Conservation (phyloP, 2,797 vertebrate genomes). For the Acropternis orthonyx region DNA sequence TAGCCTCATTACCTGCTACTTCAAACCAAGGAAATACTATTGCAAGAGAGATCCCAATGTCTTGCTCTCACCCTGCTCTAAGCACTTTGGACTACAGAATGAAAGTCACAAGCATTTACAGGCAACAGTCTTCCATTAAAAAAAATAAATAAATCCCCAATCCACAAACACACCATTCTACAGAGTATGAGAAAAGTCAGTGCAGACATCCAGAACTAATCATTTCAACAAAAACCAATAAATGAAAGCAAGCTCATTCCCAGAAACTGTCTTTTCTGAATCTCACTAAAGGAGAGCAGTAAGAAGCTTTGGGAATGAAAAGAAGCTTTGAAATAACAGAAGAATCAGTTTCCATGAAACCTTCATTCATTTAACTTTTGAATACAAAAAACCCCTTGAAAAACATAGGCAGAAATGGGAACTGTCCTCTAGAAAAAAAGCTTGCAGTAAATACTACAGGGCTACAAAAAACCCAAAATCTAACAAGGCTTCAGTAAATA, state of each 20-base stretch:
- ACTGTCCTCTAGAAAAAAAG: not conserved
- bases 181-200: not conserved
- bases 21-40: not conserved
- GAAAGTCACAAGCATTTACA: not conserved
- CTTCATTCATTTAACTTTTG: not conserved
- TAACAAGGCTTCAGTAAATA: not conserved
- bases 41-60: not conserved
- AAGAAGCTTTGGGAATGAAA: not conserved
- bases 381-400: not conserved
- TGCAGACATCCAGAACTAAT: not conserved
- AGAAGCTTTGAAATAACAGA: not conserved
- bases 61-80: not conserved
- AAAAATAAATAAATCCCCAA: not conserved
- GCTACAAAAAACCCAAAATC: not conserved
- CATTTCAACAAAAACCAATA: not conserved
- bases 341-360: not conserved
- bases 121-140: not conserved
- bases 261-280: not conserved
- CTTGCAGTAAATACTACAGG: not conserved
- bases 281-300: not conserved
- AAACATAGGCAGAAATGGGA: not conserved
- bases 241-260: not conserved
- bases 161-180: not conserved
- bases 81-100: not conserved
- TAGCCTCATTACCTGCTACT: not conserved